Conservation (phyloP, 1,140 invertebrate species). For the Mesaphorura yosii region DNA sequence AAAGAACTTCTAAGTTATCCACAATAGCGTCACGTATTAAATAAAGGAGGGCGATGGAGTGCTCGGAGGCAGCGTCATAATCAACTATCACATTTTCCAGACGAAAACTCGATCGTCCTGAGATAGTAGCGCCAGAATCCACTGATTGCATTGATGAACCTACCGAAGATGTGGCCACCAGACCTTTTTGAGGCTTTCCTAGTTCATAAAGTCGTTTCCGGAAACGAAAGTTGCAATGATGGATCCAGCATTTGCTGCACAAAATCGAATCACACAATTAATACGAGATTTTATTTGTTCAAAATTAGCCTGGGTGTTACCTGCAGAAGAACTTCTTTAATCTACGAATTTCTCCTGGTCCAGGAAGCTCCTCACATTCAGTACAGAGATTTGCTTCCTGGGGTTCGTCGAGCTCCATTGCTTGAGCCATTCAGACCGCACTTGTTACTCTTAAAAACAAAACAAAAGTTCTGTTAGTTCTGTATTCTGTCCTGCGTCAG, state of each 20-base stretch:
- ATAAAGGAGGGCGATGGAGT: constrained; percentile 17
- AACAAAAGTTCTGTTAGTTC: no score
- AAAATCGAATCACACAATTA: neutral
- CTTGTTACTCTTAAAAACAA: no score
- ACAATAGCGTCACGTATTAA: constrained; percentile 14
- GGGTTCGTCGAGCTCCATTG: no score
- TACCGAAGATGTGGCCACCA: neutral
- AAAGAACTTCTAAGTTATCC: neutral
- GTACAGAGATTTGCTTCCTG: no score
- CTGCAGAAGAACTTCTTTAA: no score
- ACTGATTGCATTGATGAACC: constrained; percentile 1
- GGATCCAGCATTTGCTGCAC: constrained; percentile 23
- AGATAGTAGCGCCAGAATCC: neutral
- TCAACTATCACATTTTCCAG: constrained; percentile 16
- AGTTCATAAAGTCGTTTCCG: constrained; percentile 26
- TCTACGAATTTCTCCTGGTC: no score
- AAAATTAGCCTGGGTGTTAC: no score
- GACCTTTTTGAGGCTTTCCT: constrained; percentile 19
- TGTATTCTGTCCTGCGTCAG: no score
- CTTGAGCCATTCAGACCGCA: no score
- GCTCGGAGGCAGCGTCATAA: constrained; percentile 16
- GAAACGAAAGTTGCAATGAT: constrained; percentile 21
- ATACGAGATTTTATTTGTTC: neutral
- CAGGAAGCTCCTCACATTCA: no score
- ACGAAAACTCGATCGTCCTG: no score